A percentile compares a stretch with the other conserved stretches of the same genome.
Conservation (phyloP, 2,113 vertebrate genomes). For the Chaetodon auriga region DNA sequence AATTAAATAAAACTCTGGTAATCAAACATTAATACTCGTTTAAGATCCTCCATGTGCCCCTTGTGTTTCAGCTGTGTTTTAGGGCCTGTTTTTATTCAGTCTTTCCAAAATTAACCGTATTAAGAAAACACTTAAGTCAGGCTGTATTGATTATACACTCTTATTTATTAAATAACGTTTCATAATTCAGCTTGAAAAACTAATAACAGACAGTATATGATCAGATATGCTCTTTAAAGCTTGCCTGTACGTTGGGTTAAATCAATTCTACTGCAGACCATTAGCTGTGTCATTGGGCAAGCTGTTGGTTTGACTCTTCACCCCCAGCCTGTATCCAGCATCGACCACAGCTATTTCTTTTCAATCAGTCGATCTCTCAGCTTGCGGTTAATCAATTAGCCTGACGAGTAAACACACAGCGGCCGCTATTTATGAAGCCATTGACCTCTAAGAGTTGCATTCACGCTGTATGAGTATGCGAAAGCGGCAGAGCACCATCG, state of each 20-base stretch:
- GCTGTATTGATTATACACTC: not conserved
- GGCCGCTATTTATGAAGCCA: constrained; percentile 7
- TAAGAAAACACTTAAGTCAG: not conserved
- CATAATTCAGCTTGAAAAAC: not conserved
- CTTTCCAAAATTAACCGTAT: too few species aligned
- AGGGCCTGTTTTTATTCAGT: not conserved
- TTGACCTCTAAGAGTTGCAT: not conserved
- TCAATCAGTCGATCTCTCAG: constrained; percentile 14
- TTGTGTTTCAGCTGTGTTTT: too few species aligned
- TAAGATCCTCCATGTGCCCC: too few species aligned
- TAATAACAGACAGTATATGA: not conserved
- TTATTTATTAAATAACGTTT: not conserved
- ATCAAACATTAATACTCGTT: not conserved
- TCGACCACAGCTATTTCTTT: constrained; percentile 15
- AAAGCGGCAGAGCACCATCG: not conserved
- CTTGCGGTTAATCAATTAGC: not conserved
- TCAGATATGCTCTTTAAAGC: not conserved
- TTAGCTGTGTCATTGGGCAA: not conserved
- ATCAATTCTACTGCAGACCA: constrained; percentile 2
- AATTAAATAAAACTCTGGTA: not conserved
- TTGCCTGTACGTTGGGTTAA: not conserved
- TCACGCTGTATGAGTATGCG: not conserved
- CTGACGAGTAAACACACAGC: not conserved
- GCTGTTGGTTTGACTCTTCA: not conserved
- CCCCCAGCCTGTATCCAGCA: not conserved